Evolutionary conservation across 2,797 vertebrate genomes (phyloP).

Genomic region (Pseudochirops cupreus): DNA sequence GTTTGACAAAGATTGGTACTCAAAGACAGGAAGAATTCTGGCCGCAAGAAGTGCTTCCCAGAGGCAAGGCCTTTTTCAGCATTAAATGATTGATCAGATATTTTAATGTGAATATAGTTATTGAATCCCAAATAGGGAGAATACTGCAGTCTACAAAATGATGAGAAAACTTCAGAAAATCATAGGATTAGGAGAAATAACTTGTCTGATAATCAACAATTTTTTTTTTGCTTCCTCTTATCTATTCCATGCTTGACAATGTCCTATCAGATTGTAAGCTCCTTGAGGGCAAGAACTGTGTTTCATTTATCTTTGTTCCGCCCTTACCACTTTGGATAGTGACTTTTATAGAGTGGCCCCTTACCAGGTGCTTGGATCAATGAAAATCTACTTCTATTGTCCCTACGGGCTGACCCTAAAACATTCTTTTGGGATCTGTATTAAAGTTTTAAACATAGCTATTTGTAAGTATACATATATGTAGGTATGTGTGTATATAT

Average conservation of each 20-base stretch:
- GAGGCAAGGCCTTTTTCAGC: background rate
- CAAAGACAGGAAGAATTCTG: background rate
- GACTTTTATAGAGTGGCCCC: background rate
- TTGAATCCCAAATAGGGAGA: background rate
- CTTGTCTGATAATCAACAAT: background rate
- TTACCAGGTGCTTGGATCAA: background rate
- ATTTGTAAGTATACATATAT: background rate
- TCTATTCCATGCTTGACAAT: background rate
- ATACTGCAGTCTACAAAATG: background rate
- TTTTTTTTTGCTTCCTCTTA: background rate
- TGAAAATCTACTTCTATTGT: background rate
- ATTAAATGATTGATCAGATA: background rate
- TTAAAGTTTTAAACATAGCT: background rate
- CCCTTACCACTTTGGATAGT: background rate
- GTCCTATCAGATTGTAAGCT: background rate
- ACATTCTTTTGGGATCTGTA: background rate
- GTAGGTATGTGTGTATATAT: too few species aligned
- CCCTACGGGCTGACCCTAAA: background rate
- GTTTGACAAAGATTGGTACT: background rate
- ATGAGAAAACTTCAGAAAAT: background rate
- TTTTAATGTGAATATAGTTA: background rate
- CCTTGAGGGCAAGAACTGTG: constrained; percentile 1
- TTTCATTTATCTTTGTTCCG: background rate
- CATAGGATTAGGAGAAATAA: background rate
- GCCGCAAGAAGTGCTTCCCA: background rate